phyloP scores from a whole-genome alignment of 2,113 vertebrate genomes.

The Mionectes macconnelli region DNA sequence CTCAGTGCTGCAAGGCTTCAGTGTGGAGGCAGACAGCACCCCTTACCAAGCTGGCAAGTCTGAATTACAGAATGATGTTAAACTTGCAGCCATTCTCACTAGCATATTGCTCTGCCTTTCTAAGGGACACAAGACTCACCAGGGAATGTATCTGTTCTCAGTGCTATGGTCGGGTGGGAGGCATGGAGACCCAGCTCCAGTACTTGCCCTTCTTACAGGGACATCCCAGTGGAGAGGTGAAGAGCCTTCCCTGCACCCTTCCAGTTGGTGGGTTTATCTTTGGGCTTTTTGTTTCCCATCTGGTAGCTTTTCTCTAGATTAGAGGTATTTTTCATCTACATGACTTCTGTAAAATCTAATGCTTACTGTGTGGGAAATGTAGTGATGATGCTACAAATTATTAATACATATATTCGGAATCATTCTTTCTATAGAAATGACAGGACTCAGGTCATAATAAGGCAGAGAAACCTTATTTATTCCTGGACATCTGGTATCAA shows the following conservation, averaged over 20 bases:
- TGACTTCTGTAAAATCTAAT: neutral
- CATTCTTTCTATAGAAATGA: neutral
- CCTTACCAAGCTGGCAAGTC: neutral
- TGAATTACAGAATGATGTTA: neutral
- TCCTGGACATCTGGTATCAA: neutral
- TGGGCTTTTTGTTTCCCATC: neutral
- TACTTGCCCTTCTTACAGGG: neutral
- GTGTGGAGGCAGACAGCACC: neutral
- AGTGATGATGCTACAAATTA: neutral
- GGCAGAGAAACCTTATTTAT: neutral
- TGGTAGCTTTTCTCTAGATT: neutral
- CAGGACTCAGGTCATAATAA: neutral
- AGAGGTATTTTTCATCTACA: neutral
- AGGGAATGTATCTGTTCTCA: neutral
- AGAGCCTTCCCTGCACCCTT: neutral
- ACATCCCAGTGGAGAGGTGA: neutral
- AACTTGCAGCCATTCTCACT: neutral
- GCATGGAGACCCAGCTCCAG: accelerated
- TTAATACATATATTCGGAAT: neutral
- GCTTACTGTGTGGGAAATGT: accelerated
- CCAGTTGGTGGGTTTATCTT: neutral
- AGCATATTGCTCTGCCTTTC: neutral
- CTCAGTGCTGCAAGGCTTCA: accelerated
- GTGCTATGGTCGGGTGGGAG: neutral
- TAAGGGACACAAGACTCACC: accelerated